Evolutionary conservation across 2,113 vertebrate genomes (phyloP).

Genomic region (Pleuronectes platessa): DNA sequence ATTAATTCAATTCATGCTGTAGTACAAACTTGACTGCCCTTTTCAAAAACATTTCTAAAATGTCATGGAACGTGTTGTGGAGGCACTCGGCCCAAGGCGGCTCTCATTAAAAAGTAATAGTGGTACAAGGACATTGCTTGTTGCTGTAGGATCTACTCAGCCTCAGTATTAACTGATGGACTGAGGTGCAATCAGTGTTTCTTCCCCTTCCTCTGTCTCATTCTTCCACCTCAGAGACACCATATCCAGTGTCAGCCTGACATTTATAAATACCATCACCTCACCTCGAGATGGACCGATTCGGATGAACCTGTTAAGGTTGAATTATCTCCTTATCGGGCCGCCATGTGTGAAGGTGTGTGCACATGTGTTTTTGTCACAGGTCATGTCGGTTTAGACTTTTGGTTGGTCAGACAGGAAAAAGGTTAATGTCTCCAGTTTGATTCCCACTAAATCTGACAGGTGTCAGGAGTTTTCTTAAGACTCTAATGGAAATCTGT

Average conservation of each 20-base stretch:
- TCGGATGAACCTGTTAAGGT: not conserved
- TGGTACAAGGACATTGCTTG: slow-evolving; percentile 50
- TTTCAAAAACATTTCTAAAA: slow-evolving; percentile 58
- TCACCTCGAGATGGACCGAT: not conserved
- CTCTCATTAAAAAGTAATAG: slow-evolving; percentile 69
- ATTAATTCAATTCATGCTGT: slow-evolving; percentile 58
- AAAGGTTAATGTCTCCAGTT: not conserved
- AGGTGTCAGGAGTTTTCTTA: not conserved
- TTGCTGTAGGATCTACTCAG: slow-evolving; percentile 49
- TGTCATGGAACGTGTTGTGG: slow-evolving; percentile 60
- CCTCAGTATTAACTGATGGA: slow-evolving; percentile 22
- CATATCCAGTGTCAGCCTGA: not conserved
- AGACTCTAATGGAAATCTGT: no score
- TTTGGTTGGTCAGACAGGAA: no score
- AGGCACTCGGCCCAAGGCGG: slow-evolving; percentile 33
- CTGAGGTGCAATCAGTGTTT: not conserved
- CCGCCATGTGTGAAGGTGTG: not conserved
- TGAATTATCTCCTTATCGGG: not conserved
- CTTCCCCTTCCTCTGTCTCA: not conserved
- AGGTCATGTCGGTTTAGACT: not conserved
- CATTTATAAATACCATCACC: slow-evolving; percentile 6
- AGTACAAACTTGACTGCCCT: slow-evolving; percentile 58
- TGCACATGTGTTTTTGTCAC: not conserved
- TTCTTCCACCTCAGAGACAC: slow-evolving; percentile 3
- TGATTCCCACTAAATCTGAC: not conserved